Evolutionary conservation across 2,888 invertebrate species (phyloP).

Genomic region (Platynereis dumerilii): DNA sequence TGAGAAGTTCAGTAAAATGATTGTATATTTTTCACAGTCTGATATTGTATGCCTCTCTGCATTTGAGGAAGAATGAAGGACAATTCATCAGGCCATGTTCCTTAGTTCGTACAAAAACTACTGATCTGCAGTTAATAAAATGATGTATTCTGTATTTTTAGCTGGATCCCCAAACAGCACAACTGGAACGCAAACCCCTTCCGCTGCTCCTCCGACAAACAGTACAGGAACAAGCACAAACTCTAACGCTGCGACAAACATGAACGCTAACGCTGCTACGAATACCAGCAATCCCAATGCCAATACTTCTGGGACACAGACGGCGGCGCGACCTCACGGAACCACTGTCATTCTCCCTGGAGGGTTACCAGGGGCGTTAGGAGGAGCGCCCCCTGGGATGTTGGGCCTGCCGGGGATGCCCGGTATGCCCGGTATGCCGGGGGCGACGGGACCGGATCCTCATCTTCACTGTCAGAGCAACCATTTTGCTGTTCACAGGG

Average conservation of each 20-base stretch:
- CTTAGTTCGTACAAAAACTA: no score
- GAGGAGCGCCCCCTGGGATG: background rate
- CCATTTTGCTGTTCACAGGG: constrained; percentile 23
- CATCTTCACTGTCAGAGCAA: background rate
- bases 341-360: constrained; percentile 17
- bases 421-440: constrained; percentile 10
- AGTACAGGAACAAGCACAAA: background rate
- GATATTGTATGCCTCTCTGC: no score
- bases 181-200: background rate
- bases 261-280: background rate
- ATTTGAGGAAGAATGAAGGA: no score
- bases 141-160: no score
- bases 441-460: background rate
- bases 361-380: no score
- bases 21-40: no score
- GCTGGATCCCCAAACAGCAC: background rate
- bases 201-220: background rate
- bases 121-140: no score
- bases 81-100: no score
- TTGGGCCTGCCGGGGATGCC: constrained; percentile 6
- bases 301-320: no score
- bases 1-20: no score
- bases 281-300: background rate
- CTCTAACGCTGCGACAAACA: background rate
- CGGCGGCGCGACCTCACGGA: constrained; percentile 4